These are phyloP conservation scores for Puntigrus tetrazona DNA, from an alignment of 2,113 vertebrate genomes.

Conservation along the genomic window DNA sequence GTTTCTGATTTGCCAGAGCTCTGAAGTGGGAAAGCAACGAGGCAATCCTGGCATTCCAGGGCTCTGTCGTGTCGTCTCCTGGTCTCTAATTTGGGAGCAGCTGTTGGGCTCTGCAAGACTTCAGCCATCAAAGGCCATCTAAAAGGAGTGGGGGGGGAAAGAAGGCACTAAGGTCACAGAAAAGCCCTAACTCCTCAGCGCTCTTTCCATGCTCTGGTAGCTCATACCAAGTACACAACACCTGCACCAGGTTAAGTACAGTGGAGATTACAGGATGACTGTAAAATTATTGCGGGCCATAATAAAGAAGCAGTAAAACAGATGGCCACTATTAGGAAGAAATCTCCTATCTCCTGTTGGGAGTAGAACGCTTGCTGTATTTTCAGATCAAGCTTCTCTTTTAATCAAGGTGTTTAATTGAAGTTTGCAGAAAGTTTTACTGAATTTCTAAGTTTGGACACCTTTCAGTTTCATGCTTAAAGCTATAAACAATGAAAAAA, in stretches of 20 bases:
- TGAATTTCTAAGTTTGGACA: neutral
- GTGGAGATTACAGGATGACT: slow-evolving; percentile 62
- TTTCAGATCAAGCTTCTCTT: neutral
- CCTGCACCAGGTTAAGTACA: slow-evolving; percentile 56
- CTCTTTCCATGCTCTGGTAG: slow-evolving; percentile 58
- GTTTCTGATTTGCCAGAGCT: slow-evolving; percentile 69
- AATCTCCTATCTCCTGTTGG: neutral
- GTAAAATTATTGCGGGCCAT: slow-evolving; percentile 31
- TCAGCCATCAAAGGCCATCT: slow-evolving; percentile 69
- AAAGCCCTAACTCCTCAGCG: slow-evolving; percentile 51
- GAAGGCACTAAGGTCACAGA: slow-evolving; percentile 14
- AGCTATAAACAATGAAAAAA: neutral
- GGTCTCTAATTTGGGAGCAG: slow-evolving; percentile 80
- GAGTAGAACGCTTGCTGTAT: neutral
- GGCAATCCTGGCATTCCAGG: slow-evolving; percentile 71
- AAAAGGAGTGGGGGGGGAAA: slow-evolving; percentile 4
- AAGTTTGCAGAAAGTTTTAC: neutral
- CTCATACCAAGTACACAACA: slow-evolving; percentile 55
- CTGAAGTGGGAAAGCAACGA: slow-evolving; percentile 62
- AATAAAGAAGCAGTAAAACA: slow-evolving; percentile 48
- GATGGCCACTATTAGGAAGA: slow-evolving; percentile 28
- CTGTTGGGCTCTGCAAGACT: slow-evolving; percentile 71
- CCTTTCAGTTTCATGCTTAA: neutral
- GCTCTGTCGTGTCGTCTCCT: slow-evolving; percentile 67
- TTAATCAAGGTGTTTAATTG: neutral